These are phyloP conservation scores for Trachelus troglodyta DNA, from an alignment of 2,888 invertebrate genomes.

Conservation along the genomic window DNA sequence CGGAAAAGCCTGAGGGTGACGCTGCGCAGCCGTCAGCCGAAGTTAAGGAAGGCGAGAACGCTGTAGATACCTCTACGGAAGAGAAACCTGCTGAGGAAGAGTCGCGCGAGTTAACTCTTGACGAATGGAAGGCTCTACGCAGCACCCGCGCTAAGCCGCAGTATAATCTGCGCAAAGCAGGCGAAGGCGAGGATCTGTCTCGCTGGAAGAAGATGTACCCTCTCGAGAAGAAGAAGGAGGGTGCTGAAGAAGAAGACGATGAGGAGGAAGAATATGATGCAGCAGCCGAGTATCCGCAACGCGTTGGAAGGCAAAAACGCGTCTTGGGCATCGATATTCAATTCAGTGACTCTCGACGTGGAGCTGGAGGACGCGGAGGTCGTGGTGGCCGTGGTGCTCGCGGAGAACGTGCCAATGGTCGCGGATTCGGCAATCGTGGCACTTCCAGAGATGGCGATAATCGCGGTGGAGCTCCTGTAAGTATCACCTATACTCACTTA, in stretches of 20 bases:
- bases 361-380: constrained; percentile 75
- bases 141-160: constrained; percentile 85
- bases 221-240: constrained; percentile 80
- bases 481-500: constrained; percentile 20
- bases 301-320: constrained; percentile 87
- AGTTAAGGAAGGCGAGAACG: constrained; percentile 51
- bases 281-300: constrained; percentile 81
- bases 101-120: constrained; percentile 88
- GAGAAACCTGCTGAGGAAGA: constrained; percentile 77
- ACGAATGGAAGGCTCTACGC: constrained; percentile 93
- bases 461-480: constrained; percentile 56
- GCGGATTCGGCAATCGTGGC: constrained; percentile 64
- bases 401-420: constrained; percentile 64
- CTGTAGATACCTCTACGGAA: constrained; percentile 55
- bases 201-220: constrained; percentile 94
- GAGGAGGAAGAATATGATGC: constrained; percentile 80
- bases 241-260: constrained; percentile 73
- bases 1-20: constrained; percentile 69
- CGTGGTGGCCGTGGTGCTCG: constrained; percentile 73
- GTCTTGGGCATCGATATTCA: constrained; percentile 89
- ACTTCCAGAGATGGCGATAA: constrained; percentile 61
- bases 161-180: constrained; percentile 92
- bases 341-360: constrained; percentile 83
- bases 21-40: constrained; percentile 39
- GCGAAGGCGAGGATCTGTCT: constrained; percentile 90